Conservation (phyloP, 1,140 invertebrate genomes). For the Dendroctonus ponderosae region DNA sequence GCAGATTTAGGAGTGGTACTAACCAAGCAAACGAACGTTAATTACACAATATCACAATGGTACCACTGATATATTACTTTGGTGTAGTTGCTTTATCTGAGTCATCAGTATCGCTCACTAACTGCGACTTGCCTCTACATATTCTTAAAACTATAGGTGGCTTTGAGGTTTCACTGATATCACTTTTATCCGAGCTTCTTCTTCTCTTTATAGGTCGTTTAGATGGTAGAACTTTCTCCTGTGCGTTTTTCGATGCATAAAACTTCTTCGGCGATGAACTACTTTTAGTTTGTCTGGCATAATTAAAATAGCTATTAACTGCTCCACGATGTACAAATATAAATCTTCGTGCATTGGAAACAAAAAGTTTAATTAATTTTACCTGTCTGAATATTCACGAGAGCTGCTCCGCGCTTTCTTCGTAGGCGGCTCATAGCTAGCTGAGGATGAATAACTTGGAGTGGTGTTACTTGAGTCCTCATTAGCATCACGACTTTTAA, state of each 20-base stretch:
- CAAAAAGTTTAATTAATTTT: too few relatives aligned
- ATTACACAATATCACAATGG: neutral
- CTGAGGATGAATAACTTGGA: slow-evolving; percentile 35
- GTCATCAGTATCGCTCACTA: slow-evolving; percentile 53
- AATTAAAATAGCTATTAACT: neutral
- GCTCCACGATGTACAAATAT: neutral
- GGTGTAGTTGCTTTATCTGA: slow-evolving; percentile 48
- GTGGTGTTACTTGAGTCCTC: slow-evolving; percentile 50
- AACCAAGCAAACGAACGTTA: slow-evolving; percentile 1
- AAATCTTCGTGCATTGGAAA: too few relatives aligned
- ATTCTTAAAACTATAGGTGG: slow-evolving; percentile 68
- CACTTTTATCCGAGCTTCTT: slow-evolving; percentile 47
- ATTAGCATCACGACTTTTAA: slow-evolving; percentile 78
- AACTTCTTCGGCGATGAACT: slow-evolving; percentile 44
- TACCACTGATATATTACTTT: neutral
- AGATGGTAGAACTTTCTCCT: slow-evolving; percentile 10
- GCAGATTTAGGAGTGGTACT: slow-evolving; percentile 26
- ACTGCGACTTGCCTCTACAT: slow-evolving; percentile 62
- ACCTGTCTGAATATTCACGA: too few relatives aligned
- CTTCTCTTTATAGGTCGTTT: slow-evolving; percentile 22
- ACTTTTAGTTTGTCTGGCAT: slow-evolving; percentile 26
- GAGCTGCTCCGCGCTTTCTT: slow-evolving; percentile 24
- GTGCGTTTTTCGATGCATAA: slow-evolving; percentile 46
- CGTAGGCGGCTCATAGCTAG: slow-evolving; percentile 14
- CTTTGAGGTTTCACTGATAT: slow-evolving; percentile 54